Conservation (phyloP, 2,797 vertebrate genomes). For the Mus minutoides region DNA sequence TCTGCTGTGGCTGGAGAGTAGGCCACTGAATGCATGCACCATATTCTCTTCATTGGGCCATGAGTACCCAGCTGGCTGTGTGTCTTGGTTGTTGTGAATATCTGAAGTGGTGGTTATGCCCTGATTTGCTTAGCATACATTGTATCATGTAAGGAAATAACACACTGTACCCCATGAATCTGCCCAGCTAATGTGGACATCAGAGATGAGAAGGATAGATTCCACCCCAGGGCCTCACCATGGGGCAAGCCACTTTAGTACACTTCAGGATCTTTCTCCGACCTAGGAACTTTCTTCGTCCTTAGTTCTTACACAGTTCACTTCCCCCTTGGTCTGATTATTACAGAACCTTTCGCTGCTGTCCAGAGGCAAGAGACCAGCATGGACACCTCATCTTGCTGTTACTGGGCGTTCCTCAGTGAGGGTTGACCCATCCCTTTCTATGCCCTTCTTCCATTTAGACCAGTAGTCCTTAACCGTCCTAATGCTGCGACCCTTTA, state of each 20-base stretch:
- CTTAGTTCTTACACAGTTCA: neutral
- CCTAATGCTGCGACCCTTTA: neutral
- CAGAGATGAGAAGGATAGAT: neutral
- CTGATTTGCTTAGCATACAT: neutral
- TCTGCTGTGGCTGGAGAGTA: neutral
- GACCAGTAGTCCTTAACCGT: neutral
- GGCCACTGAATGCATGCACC: too few relatives aligned
- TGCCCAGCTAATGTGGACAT: neutral
- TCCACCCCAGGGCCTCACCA: neutral
- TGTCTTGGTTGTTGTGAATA: neutral
- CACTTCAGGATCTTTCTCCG: too few relatives aligned
- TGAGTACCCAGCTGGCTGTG: neutral
- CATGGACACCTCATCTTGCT: neutral
- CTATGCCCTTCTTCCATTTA: too few relatives aligned
- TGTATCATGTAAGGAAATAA: neutral
- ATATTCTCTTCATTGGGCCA: neutral
- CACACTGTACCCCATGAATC: neutral
- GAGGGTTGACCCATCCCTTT: neutral
- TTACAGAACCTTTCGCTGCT: neutral
- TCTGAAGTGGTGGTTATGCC: neutral
- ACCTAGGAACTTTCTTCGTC: neutral
- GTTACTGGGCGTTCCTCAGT: fast-evolving
- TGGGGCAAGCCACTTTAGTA: neutral
- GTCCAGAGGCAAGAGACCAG: neutral
- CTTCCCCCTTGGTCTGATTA: neutral